phyloP scores from a whole-genome alignment of 2,888 invertebrate genomes.

The Synanthedon tipuliformis region DNA sequence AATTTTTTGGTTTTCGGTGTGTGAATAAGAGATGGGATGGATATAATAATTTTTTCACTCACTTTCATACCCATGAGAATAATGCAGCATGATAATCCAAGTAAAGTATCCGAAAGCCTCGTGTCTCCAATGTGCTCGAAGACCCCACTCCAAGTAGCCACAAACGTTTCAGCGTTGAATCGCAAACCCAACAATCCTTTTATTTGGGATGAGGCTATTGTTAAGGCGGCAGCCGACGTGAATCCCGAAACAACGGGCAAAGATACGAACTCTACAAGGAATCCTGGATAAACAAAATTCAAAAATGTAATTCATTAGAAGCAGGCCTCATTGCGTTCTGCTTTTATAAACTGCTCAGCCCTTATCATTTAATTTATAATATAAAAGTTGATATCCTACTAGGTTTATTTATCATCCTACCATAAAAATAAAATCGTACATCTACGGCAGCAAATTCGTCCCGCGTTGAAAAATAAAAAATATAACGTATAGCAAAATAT shows the following conservation, averaged over 20 bases:
- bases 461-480: no score
- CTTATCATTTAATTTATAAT: no score
- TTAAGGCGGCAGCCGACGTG: slow-evolving; percentile 80
- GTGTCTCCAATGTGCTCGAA: slow-evolving; percentile 64
- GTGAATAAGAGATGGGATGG: background rate
- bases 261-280: slow-evolving; percentile 80
- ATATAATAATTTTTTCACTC: slow-evolving; percentile 13
- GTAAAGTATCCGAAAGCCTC: slow-evolving; percentile 69
- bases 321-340: no score
- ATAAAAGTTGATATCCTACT: no score
- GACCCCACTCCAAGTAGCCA: slow-evolving; percentile 71
- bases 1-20: no score
- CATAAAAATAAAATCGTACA: no score
- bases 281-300: slow-evolving; percentile 54
- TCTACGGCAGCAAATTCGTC: no score
- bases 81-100: slow-evolving; percentile 73
- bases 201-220: slow-evolving; percentile 81
- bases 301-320: no score
- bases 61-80: slow-evolving; percentile 74
- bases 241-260: slow-evolving; percentile 80
- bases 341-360: no score
- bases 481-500: no score
- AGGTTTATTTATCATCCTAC: no score
- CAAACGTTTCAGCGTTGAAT: slow-evolving; percentile 72
- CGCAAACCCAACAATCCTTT: slow-evolving; percentile 74